Evolutionary conservation across 2,888 invertebrate genomes (phyloP).

Genomic region (Ptilodon capucinus): DNA sequence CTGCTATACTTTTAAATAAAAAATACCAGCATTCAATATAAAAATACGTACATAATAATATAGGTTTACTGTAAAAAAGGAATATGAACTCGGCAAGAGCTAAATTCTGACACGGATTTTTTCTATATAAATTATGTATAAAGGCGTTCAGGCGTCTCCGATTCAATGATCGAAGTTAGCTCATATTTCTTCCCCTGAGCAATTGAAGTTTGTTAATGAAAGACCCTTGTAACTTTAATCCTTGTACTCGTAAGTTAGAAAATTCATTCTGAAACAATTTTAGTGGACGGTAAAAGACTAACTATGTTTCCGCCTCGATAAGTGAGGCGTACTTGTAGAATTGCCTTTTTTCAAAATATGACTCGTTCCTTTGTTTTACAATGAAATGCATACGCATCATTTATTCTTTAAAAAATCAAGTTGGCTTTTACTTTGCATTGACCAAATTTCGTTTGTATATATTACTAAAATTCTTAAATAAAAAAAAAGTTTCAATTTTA

Average conservation of each 20-base stretch:
- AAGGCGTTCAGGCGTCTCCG: conserved; percentile 47
- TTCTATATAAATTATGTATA: conserved; percentile 43
- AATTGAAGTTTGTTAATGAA: conserved; percentile 70
- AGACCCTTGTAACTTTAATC: conserved; percentile 65
- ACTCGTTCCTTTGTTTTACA: no score
- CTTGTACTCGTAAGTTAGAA: conserved; percentile 58
- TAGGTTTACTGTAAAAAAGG: background rate
- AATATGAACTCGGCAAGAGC: conserved; percentile 1
- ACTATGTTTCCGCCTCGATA: conserved; percentile 12
- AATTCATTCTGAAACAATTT: conserved; percentile 60
- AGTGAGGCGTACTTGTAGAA: conserved; percentile 11
- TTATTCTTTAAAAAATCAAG: background rate
- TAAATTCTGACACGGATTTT: conserved; percentile 22
- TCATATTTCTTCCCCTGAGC: conserved; percentile 68
- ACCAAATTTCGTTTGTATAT: background rate
- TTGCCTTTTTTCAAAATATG: background rate
- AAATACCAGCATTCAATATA: no score
- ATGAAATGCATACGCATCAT: no score
- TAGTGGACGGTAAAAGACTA: conserved; percentile 20
- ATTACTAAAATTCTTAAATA: no score
- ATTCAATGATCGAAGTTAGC: conserved; percentile 67
- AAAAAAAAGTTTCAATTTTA: no score
- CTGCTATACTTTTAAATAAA: no score
- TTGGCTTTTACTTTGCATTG: background rate
- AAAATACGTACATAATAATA: no score